Conservation (phyloP, 2,888 invertebrate genomes). For the Lucinisca nassula region DNA sequence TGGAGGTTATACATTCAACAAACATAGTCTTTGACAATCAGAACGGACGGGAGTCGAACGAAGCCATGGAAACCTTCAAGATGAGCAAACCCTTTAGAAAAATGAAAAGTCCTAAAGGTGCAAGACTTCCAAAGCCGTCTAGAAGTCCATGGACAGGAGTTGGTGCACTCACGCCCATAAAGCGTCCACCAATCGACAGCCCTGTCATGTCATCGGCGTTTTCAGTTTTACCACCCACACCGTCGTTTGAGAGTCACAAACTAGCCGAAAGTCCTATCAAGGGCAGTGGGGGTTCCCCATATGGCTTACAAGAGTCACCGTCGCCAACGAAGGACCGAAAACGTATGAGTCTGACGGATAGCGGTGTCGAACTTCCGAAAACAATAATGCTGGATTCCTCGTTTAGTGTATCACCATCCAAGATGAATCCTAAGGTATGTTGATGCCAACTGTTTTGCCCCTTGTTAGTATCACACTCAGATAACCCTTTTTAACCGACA, state of each 20-base stretch:
- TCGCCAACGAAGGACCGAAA: slow-evolving; percentile 42
- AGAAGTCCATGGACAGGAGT: neutral
- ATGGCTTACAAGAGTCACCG: slow-evolving; percentile 16
- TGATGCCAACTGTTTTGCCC: too few species aligned
- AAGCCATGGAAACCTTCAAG: neutral
- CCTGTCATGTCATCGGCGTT: neutral
- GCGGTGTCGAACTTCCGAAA: slow-evolving; percentile 60
- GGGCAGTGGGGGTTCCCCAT: neutral
- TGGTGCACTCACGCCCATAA: slow-evolving; percentile 5
- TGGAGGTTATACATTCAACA: slow-evolving; percentile 62
- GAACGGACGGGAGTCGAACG: slow-evolving; percentile 30
- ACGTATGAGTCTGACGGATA: slow-evolving; percentile 58
- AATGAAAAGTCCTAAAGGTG: slow-evolving; percentile 23
- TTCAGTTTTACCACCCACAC: neutral
- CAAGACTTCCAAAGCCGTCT: slow-evolving; percentile 1
- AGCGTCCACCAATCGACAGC: slow-evolving; percentile 24
- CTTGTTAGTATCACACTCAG: too few species aligned
- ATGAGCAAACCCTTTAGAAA: slow-evolving; percentile 17
- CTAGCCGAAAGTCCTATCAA: neutral
- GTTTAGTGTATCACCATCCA: slow-evolving; percentile 51
- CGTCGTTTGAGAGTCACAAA: neutral
- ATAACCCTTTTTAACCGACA: too few species aligned
- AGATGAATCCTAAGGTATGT: slow-evolving; percentile 64
- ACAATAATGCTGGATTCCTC: slow-evolving; percentile 1
- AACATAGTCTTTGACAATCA: slow-evolving; percentile 50